Base-by-base conservation (phyloP, 2,888 invertebrate species). In the Chloroclysta siterata region DNA sequence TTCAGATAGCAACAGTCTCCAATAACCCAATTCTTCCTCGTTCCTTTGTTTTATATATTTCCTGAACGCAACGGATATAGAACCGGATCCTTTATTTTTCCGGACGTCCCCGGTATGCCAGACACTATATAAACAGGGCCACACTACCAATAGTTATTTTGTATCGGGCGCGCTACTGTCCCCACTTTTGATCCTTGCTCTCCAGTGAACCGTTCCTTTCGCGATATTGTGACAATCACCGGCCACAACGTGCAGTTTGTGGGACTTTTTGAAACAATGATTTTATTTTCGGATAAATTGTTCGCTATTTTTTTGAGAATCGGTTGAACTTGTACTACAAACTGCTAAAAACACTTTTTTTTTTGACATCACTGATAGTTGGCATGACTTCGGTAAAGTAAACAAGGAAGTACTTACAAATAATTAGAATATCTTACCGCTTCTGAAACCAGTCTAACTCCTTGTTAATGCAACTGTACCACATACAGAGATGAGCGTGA, bases 71-170 rank as follows among this genome's bases (percentile, higher is more conserved):
- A 33, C 59, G 54, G 63, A 58, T 58, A 58, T 58, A 28, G 44
- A 44, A 39, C 59, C 53, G 54, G 54, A 60, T 60, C 41, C 47
- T 55, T 48, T 60, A 57, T 57, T 55, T 55, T 55, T 47, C 59
- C 59, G 59, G 63, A 64, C 52, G 36, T 55, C 64, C 33, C 64
- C 52, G 33, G 55, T 42, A 42, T 47, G 53, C 41, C 53, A 28
- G 50, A 63, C 52, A 55, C 41, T 56, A 53, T 60, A 56, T 64
- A 39, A 33, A 61, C 51, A 53, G 52, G 47, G 36, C 47, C 15
- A 51, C 69, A 69, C 78, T 77, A 78, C 50, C 60, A 54, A 57
- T 79, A 70, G 71, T 65, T 69, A 68, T 75, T 78, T 78, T 71
- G 76, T 78, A 75, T 66, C 72, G 71, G 74, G 75, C 72, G 72